Evolutionary conservation across 2,888 invertebrate genomes (phyloP), one percentile per base, ranked within the genome.

Genomic region (Autographa pulchrina): DNA sequence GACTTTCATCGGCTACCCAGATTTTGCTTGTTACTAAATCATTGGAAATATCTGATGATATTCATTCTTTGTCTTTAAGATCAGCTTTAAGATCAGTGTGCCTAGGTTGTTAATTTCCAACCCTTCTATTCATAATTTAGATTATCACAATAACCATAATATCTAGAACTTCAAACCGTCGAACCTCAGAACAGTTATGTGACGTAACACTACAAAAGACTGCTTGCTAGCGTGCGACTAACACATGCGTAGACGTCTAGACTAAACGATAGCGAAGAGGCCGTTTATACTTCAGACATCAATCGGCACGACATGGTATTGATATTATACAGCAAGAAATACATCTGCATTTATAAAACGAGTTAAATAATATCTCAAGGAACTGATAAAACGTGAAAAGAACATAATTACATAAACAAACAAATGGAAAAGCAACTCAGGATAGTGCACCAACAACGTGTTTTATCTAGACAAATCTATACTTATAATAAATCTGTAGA

Each of bases 221-320:
- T n/a, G 48, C 48, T 48, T 48, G 48, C 48, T 48, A 48, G 48
- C 48, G 48, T 48, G 48, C 48, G 48, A 48, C 48, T 48, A 56
- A 56, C 54, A 68, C 87, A 88, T 85, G 89, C 88, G 88, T 88
- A 56, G n/a, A 48, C 48, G 54, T 56, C 54, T 56, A 56, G 54
- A 56, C 54, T 56, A 25, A 56, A 56, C 54, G 54, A 56, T 56
- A 56, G 54, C 54, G 13, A 20, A 25, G 54, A 56, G 54, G 54
- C 54, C 54, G 25, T 56, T 56, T 56, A 56, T 20, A 56, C 13
- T 25, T 56, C 54, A 56, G 54, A 56, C 54, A 56, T 56, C 54
- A 56, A 56, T 56, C 54, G 54, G 5, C 54, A 56, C 54, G 54
- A 11, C 54, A 56, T 56, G 20, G 54, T 56, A 56, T 56, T 25